Evolutionary conservation across 2,888 invertebrate genomes (phyloP).

Genomic region (Oegoconia quadripuncta): DNA sequence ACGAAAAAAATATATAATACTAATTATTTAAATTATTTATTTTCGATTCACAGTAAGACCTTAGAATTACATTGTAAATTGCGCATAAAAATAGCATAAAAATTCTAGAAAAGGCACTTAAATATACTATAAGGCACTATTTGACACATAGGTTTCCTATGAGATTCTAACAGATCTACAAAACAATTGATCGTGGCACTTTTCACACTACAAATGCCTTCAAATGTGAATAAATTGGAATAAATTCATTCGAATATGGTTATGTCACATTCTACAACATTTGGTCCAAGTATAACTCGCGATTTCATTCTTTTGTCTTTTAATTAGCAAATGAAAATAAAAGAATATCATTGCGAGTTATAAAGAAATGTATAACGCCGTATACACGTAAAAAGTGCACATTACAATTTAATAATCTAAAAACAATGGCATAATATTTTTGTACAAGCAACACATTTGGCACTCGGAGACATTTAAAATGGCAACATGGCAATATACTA

Average conservation of each 20-base stretch:
- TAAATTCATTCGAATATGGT: too few relatives aligned
- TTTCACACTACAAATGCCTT: conserved; percentile 9
- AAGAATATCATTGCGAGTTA: too few relatives aligned
- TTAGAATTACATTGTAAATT: conserved; percentile 27
- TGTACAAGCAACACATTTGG: conserved; percentile 62
- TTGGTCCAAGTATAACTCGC: too few relatives aligned
- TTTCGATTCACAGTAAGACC: conserved; percentile 16
- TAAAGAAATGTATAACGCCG: too few relatives aligned
- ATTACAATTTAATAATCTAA: conserved; percentile 18
- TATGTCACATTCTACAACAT: too few relatives aligned
- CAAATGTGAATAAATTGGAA: too few relatives aligned
- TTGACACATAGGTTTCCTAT: conserved; percentile 8
- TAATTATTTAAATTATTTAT: too few relatives aligned
- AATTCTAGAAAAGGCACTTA: conserved; percentile 31
- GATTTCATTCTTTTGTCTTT: too few relatives aligned
- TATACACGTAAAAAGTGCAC: neutral
- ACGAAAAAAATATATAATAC: too few relatives aligned
- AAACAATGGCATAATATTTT: conserved; percentile 50
- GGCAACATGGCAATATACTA: conserved; percentile 3
- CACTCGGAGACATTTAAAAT: conserved; percentile 47
- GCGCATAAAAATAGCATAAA: conserved; percentile 30
- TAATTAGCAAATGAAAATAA: too few relatives aligned
- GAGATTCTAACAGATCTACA: conserved; percentile 15
- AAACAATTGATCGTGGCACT: neutral
- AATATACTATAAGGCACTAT: conserved; percentile 22